Percentiles rank a stretch among this genome's conserved stretches.
These are phyloP conservation scores for Junonia oenone DNA, from an alignment of 2,888 invertebrate species.

Conservation along the genomic window DNA sequence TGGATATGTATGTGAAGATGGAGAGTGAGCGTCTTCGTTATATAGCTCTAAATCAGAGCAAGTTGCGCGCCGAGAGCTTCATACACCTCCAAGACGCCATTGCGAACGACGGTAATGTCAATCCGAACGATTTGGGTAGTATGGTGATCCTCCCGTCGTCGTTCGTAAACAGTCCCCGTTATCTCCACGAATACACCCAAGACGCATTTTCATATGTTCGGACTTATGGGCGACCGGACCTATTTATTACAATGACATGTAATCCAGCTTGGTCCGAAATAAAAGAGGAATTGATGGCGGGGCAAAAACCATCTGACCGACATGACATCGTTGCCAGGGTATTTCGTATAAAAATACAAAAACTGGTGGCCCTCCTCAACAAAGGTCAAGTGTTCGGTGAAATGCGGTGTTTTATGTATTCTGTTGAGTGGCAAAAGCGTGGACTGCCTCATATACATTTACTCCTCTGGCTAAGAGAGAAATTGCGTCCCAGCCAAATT, in stretches of 20 bases:
- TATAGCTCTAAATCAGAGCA: conserved; percentile 28
- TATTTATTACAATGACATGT: conserved; percentile 24
- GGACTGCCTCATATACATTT: conserved; percentile 36
- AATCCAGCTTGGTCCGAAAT: conserved; percentile 26
- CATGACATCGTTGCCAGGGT: conserved; percentile 26
- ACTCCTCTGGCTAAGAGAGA: conserved; percentile 36
- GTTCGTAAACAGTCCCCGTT: conserved; percentile 30
- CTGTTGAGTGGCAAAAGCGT: conserved; percentile 37
- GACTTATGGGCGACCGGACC: conserved; percentile 16
- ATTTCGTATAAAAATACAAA: too few species aligned
- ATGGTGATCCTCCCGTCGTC: conserved; percentile 27
- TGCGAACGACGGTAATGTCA: too few species aligned
- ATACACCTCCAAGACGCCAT: conserved; percentile 36
- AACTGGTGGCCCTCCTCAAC: conserved; percentile 18
- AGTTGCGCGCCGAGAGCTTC: conserved; percentile 11
- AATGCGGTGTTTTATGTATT: conserved; percentile 33
- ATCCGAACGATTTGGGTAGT: too few species aligned
- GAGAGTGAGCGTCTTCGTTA: conserved; percentile 43
- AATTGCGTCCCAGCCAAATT: conserved; percentile 37
- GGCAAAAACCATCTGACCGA: conserved; percentile 20
- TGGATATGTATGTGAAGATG: conserved; percentile 51
- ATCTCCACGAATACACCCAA: conserved; percentile 28
- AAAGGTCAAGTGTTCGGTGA: conserved; percentile 21
- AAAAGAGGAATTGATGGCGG: conserved; percentile 1
- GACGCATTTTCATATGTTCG: conserved; percentile 27